Conservation (phyloP, 2,797 vertebrate genomes). For the Pangasius krempfi region DNA sequence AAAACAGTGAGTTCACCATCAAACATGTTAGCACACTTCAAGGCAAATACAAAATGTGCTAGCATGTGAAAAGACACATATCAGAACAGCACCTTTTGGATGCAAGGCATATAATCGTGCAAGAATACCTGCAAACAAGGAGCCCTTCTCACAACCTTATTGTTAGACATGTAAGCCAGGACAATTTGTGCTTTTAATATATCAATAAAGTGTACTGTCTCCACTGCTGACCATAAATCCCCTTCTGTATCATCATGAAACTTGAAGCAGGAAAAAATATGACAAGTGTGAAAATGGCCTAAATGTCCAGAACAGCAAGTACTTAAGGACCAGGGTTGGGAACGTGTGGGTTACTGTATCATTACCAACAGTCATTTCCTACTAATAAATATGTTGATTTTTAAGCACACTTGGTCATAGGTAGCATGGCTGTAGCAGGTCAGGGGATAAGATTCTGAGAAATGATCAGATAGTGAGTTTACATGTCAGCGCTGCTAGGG, state of each 20-base stretch:
- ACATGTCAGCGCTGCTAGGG: background rate
- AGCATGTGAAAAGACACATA: background rate
- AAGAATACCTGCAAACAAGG: conserved; percentile 4
- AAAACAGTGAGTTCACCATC: background rate
- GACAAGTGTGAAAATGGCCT: background rate
- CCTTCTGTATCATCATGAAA: background rate
- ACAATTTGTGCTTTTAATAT: background rate
- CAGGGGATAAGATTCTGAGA: background rate
- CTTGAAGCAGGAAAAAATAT: background rate
- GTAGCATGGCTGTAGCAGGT: background rate
- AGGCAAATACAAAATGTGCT: background rate
- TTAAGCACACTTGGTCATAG: background rate
- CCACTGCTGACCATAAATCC: background rate
- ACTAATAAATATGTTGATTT: background rate
- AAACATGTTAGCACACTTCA: background rate
- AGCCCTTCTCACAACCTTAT: too few species aligned
- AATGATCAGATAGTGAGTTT: background rate
- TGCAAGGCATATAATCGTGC: background rate
- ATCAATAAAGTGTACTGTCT: background rate
- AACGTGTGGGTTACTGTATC: background rate
- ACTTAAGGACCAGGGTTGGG: background rate
- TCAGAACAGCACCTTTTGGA: background rate
- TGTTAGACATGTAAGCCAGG: background rate
- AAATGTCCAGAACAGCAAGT: background rate
- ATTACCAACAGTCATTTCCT: background rate